phyloP scores from a whole-genome alignment of 2,113 vertebrate genomes.

The Ranitomeya imitator region DNA sequence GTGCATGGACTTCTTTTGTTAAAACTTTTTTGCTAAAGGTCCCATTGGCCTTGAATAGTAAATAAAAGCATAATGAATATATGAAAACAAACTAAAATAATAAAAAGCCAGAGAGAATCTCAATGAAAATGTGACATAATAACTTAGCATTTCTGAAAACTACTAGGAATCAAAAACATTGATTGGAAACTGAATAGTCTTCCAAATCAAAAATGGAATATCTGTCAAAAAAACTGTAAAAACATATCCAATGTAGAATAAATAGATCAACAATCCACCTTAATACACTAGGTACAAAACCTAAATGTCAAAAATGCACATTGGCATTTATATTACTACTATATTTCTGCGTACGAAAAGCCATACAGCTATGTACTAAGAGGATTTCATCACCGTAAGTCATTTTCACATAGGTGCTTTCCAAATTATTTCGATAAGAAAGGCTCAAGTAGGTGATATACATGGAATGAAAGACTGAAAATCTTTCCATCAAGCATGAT shows the following conservation, averaged over 20 bases:
- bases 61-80: slow-evolving; percentile 4
- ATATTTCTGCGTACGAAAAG: neutral
- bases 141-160: neutral
- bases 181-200: neutral
- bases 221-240: neutral
- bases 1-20: neutral
- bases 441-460: no score
- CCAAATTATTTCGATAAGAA: neutral
- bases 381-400: no score
- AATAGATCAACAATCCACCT: neutral
- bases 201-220: neutral
- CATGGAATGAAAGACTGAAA: no score
- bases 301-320: neutral
- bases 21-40: neutral
- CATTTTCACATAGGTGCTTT: neutral
- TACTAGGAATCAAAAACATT: neutral
- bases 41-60: neutral
- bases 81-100: neutral
- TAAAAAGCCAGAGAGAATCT: neutral
- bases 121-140: neutral
- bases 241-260: neutral
- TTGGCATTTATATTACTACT: neutral
- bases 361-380: neutral
- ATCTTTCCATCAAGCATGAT: no score
- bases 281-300: neutral